Evolutionary conservation across 2,113 vertebrate genomes (phyloP).

Genomic region (zebrafish (Danio rerio)): DNA sequence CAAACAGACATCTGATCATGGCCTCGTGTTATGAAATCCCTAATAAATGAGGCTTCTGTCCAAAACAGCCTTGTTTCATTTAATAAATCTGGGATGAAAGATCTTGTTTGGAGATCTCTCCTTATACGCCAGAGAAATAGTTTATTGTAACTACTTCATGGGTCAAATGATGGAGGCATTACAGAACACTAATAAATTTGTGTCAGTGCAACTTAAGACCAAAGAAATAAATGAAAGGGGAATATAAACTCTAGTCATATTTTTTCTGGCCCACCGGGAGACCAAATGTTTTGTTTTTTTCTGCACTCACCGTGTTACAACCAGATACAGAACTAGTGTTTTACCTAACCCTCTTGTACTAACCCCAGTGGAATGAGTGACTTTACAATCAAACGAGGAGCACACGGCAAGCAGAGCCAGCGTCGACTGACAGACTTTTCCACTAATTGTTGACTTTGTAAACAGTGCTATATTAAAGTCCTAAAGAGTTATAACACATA

Average conservation of each 20-base stretch:
- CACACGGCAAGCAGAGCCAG: slow-evolving; percentile 40
- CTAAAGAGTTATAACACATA: slow-evolving; percentile 56
- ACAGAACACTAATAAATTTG: slow-evolving; percentile 37
- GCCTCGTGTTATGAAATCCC: background rate
- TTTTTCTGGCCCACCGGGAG: slow-evolving; percentile 23
- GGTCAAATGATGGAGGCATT: slow-evolving; percentile 20
- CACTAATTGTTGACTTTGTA: slow-evolving; percentile 64
- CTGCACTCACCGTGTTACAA: slow-evolving; percentile 26
- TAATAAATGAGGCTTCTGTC: background rate
- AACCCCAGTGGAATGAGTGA: slow-evolving; percentile 55
- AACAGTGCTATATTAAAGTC: slow-evolving; percentile 56
- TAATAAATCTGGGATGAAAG: slow-evolving; percentile 16
- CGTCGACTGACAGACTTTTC: slow-evolving; percentile 60
- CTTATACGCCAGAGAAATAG: slow-evolving; percentile 15
- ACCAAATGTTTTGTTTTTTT: slow-evolving; percentile 21
- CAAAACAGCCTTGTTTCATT: slow-evolving; percentile 19
- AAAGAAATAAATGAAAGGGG: slow-evolving; percentile 42
- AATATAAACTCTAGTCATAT: slow-evolving; percentile 28
- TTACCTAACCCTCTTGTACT: slow-evolving; percentile 58
- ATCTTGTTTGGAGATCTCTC: background rate
- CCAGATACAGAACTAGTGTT: slow-evolving; percentile 46
- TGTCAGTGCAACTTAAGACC: slow-evolving; percentile 16
- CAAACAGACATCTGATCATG: slow-evolving; percentile 14
- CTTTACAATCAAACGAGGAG: slow-evolving; percentile 61
- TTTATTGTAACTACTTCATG: slow-evolving; percentile 44